Conservation (phyloP, 2,113 vertebrate genomes). For the Tachysurus vachellii region DNA sequence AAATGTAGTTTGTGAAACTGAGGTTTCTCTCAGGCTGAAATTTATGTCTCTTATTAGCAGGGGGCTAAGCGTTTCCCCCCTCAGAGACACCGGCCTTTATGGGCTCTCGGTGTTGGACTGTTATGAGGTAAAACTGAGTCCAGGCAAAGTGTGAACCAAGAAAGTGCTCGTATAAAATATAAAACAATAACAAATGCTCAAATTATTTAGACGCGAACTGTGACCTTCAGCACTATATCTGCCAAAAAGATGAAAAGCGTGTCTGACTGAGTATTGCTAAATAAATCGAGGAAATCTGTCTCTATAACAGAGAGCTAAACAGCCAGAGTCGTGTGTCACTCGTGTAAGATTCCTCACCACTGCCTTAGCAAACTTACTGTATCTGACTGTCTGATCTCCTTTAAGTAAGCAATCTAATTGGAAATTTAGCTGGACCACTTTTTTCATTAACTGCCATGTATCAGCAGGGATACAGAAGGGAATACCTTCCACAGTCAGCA, state of each 20-base stretch:
- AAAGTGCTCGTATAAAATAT: slow-evolving; percentile 44
- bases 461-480: slow-evolving; percentile 52
- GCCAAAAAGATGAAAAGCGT: slow-evolving; percentile 8
- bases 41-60: slow-evolving; percentile 60
- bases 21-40: slow-evolving; percentile 52
- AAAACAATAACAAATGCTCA: slow-evolving; percentile 21
- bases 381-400: slow-evolving; percentile 56
- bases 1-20: slow-evolving; percentile 56
- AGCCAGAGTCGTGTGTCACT: slow-evolving; percentile 1
- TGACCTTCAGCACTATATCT: slow-evolving; percentile 10
- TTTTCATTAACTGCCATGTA: slow-evolving; percentile 55
- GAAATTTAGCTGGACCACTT: slow-evolving; percentile 43
- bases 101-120: slow-evolving; percentile 36
- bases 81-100: slow-evolving; percentile 44
- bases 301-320: slow-evolving; percentile 9
- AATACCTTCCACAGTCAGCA: slow-evolving; percentile 43
- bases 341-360: slow-evolving; percentile 1
- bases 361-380: slow-evolving; percentile 38
- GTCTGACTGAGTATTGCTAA: not conserved
- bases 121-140: slow-evolving; percentile 46
- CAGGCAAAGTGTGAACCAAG: slow-evolving; percentile 4
- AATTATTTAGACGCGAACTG: slow-evolving; percentile 28
- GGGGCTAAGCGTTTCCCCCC: slow-evolving; percentile 39
- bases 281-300: slow-evolving; percentile 7
- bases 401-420: slow-evolving; percentile 58